A percentile compares a stretch with the other conserved stretches of the same genome.
phyloP scores from a whole-genome alignment of 2,888 invertebrate genomes.

The Cyclophora albipunctata region DNA sequence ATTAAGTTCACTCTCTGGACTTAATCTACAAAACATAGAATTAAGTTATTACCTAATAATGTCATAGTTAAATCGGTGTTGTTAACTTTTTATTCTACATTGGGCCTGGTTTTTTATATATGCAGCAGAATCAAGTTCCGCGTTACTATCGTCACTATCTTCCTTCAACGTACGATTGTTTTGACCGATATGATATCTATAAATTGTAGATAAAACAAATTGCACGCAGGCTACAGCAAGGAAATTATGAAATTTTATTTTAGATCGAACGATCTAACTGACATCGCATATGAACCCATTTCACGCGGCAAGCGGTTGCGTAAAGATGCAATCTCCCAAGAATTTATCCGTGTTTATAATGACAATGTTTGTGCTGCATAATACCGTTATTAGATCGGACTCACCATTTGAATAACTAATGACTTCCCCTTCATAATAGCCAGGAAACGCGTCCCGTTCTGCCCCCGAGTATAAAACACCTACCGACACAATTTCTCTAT shows the following conservation, averaged over 20 bases:
- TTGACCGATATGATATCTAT: conserved; percentile 11
- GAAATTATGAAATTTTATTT: conserved; percentile 21
- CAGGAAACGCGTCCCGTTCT: conserved; percentile 52
- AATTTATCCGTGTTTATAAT: conserved; percentile 48
- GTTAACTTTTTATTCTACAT: too few species aligned
- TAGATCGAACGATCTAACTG: conserved; percentile 18
- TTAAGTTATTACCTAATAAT: too few species aligned
- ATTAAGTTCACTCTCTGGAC: too few species aligned
- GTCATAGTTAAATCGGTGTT: too few species aligned
- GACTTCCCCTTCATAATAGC: conserved; percentile 54
- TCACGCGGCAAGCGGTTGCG: conserved; percentile 37
- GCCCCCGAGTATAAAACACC: conserved; percentile 15
- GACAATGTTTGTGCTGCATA: conserved; percentile 44
- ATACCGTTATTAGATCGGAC: conserved; percentile 55
- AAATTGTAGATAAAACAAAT: conserved; percentile 9
- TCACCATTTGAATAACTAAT: conserved; percentile 54
- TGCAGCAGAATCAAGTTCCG: background rate
- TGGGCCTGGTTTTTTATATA: too few species aligned
- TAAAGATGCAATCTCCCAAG: conserved; percentile 50
- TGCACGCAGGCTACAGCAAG: conserved; percentile 12
- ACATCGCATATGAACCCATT: conserved; percentile 26
- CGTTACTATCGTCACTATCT: conserved; percentile 7
- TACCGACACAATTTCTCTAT: too few species aligned
- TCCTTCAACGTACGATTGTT: conserved; percentile 4
- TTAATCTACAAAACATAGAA: too few species aligned